Percentiles rank a stretch among this genome's conserved stretches.
Conservation (phyloP, 1,140 invertebrate genomes). For the Delia radicum region DNA sequence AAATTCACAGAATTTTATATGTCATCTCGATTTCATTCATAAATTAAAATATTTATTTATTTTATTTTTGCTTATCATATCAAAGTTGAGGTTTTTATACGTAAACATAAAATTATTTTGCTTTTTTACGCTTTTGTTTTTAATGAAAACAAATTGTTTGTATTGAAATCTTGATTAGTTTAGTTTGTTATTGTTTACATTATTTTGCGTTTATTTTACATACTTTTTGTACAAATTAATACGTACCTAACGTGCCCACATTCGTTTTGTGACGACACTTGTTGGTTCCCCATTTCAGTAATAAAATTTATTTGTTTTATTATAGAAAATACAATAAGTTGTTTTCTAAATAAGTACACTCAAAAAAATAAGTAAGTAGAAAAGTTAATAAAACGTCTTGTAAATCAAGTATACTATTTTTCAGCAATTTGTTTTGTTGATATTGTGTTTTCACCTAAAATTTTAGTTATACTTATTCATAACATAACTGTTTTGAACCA, state of each 20-base stretch:
- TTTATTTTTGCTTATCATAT: background rate
- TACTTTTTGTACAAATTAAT: background rate
- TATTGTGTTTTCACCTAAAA: too few species aligned
- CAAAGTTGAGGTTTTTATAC: background rate
- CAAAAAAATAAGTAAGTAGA: too few species aligned
- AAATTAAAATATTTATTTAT: background rate
- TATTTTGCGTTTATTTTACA: background rate
- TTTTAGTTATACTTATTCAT: too few species aligned
- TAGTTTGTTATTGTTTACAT: background rate
- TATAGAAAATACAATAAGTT: too few species aligned
- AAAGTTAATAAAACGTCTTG: too few species aligned
- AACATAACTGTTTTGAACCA: too few species aligned
- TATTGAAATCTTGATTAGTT: background rate
- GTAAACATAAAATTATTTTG: background rate
- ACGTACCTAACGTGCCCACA: background rate
- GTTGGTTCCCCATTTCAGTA: too few species aligned
- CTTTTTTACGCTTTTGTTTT: background rate
- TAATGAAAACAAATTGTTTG: background rate
- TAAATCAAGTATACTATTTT: too few species aligned
- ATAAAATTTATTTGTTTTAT: too few species aligned
- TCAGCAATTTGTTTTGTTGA: too few species aligned
- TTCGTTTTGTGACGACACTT: conserved; percentile 4
- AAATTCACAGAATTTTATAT: background rate
- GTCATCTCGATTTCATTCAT: background rate
- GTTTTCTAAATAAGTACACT: too few species aligned